A percentile compares a stretch with the other conserved stretches of the same genome.
Conservation (phyloP, 2,888 invertebrate species). For the Folsomia manolachei region DNA sequence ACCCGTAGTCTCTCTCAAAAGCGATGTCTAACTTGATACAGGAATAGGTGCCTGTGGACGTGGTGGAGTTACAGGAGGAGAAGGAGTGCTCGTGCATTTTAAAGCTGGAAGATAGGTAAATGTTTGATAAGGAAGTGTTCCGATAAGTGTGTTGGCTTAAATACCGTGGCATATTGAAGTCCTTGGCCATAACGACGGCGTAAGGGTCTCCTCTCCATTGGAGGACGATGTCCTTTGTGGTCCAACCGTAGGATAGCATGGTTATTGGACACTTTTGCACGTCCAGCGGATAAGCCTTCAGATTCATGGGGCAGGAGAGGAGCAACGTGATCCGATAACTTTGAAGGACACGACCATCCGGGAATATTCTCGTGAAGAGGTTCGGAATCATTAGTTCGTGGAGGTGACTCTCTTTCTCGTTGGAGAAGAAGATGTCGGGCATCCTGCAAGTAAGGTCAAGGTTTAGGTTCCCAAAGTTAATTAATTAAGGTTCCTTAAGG, state of each 20-base stretch:
- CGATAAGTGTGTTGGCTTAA: no score
- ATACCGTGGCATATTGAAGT: conserved; percentile 37
- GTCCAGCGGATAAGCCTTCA: conserved; percentile 40
- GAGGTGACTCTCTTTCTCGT: conserved; percentile 41
- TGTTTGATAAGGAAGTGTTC: no score
- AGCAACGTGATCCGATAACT: conserved; percentile 43
- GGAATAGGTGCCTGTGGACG: conserved; percentile 6
- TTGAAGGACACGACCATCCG: conserved; percentile 38
- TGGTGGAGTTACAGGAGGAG: neutral
- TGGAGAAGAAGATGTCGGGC: conserved; percentile 46
- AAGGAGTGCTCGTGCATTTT: conserved; percentile 8
- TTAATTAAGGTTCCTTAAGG: no score
- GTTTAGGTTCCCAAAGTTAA: no score
- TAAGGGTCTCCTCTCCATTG: conserved; percentile 31
- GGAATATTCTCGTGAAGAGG: conserved; percentile 35
- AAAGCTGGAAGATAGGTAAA: no score
- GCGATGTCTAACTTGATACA: conserved; percentile 5
- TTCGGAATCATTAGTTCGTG: conserved; percentile 43
- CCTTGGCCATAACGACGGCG: conserved; percentile 25
- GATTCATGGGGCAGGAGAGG: conserved; percentile 41
- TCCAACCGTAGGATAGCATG: conserved; percentile 40
- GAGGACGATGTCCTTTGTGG: conserved; percentile 31
- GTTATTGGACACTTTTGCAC: conserved; percentile 36
- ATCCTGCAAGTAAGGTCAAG: no score
- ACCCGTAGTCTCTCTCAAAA: conserved; percentile 23